phyloP scores from a whole-genome alignment of 2,888 invertebrate species.

The Oscheius myriophilus region DNA sequence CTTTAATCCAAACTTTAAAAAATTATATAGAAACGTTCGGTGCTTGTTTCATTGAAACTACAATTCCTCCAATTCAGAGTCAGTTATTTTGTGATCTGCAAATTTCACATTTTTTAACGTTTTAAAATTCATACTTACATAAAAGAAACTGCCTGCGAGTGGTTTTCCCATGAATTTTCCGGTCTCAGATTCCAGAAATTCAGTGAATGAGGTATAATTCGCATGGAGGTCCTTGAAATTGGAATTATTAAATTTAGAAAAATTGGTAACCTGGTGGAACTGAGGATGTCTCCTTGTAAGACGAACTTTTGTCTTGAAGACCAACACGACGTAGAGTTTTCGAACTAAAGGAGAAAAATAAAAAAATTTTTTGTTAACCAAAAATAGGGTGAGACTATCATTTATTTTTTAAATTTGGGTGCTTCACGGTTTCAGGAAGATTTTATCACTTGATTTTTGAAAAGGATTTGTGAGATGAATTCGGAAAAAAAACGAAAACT shows the following conservation, averaged over 20 bases:
- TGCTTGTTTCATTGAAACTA: constrained; percentile 24
- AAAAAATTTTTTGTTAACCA: too few relatives aligned
- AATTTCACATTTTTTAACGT: too few relatives aligned
- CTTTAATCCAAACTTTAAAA: too few relatives aligned
- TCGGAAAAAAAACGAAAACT: neutral
- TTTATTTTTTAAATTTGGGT: too few relatives aligned
- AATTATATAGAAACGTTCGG: too few relatives aligned
- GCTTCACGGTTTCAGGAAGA: too few relatives aligned
- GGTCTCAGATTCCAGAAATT: constrained; percentile 55
- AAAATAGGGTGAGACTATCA: too few relatives aligned
- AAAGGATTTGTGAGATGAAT: too few relatives aligned
- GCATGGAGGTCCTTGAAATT: constrained; percentile 55
- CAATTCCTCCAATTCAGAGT: neutral
- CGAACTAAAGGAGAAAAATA: constrained; percentile 44
- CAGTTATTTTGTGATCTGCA: constrained; percentile 51
- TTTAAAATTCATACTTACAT: constrained; percentile 32
- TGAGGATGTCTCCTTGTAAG: constrained; percentile 55
- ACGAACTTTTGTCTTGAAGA: constrained; percentile 56
- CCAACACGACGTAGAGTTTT: constrained; percentile 58
- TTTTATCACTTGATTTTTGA: too few relatives aligned
- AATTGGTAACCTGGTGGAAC: constrained; percentile 26
- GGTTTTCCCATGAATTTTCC: constrained; percentile 59
- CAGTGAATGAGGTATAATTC: constrained; percentile 60
- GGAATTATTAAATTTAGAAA: neutral
- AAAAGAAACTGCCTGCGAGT: constrained; percentile 55